Base-by-base conservation (phyloP, 2,113 vertebrate genomes). In the Cnemophilus loriae region DNA sequence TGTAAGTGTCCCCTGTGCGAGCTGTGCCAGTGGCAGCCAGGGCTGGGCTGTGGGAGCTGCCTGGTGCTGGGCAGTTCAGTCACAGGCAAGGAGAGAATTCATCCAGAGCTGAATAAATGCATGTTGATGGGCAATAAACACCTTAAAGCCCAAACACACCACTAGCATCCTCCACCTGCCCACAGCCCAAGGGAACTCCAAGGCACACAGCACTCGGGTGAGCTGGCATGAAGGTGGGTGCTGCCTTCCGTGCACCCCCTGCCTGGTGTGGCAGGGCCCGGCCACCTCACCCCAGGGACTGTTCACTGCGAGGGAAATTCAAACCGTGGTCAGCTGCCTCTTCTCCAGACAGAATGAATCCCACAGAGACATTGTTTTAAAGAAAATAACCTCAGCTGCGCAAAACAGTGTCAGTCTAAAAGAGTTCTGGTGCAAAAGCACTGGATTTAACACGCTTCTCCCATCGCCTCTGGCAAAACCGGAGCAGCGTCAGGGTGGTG, bases 261-360 rank as follows among this genome's bases (percentile, higher is more conserved):
- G 35, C 27, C 4, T 2, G 14, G 4, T 14, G 22, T 19, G 13
- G 3, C 59, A 42, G 23, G 8, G 6, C 64, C n/a, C 0, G 7
- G 28, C 18, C 80, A 11, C 11, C 16, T 46, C 67, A 12, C 52
- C 20, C 6, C 4, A 9, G 0, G 1, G 21, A 4, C 57, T 18
- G 15, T 0, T 47, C 47, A 3, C 2, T 9, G 42, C 0, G 0
- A 16, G 33, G 28, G 14, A 8, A 24, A 18, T 7, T 46, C 52
- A 37, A 30, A 20, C 49, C 0, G 0, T 2, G 28, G 10, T 6
- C 68, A 33, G 64, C 35, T 55, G 71, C 69, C 52, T 28, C 30
- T 24, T 8, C 52, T 61, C 21, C 55, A 55, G 15, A 13, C 60
- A 49, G 17, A 60, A 69, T 2, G 7, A 49, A 49, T 24, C 16